Base-by-base conservation (phyloP, 2,888 invertebrate genomes). In the Meghimatium bilineatum region DNA sequence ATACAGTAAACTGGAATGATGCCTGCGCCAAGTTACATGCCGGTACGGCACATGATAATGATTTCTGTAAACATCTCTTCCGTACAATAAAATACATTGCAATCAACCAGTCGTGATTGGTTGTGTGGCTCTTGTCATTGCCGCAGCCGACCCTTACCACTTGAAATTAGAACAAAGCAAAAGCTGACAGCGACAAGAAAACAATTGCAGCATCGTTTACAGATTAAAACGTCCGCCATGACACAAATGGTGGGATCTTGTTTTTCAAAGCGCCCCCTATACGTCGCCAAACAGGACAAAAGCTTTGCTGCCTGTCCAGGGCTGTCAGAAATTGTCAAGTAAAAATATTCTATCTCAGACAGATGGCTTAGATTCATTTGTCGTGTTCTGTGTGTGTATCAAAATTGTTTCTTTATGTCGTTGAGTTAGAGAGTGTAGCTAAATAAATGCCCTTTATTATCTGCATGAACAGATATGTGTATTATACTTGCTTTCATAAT, bases 161-260 rank as follows among this genome's bases (percentile, higher is more conserved):
- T 26, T 20, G 1, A 12, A 60, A 76, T n/a, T 26, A 32, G 60
- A 77, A 77, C 29, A 74, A 74, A 36, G 36, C 32, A 52, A 36
- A 44, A 44, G 12, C 49, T 26, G 66, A 32, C 38, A 20, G 32
- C n/a, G 29, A 29, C 67, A 78, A 3, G 17, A 63, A 36, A 78
- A 66, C 67, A 67, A 38, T 66, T 20, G 23, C 32, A 67, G 44
- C 63, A 29, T 49, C 49, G 67, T 78, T 60, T 32, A 78, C 56
- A 44, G 63, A 78, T 78, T 78, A 78, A 78, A 66, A 67, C 26
- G 78, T 66, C 77, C 20, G 52, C 63, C 77, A 52, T 77, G 77
- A 56, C 78, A 78, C 2, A 78, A 67, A 78, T 67, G 78, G n/a
- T 38, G 78, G 44, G 44, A 49, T 29, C 63, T 78, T 67, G 26